Evolutionary conservation across 2,797 vertebrate genomes (phyloP), one percentile per base, ranked within the genome.

Genomic region (Clarias pachynema): DNA sequence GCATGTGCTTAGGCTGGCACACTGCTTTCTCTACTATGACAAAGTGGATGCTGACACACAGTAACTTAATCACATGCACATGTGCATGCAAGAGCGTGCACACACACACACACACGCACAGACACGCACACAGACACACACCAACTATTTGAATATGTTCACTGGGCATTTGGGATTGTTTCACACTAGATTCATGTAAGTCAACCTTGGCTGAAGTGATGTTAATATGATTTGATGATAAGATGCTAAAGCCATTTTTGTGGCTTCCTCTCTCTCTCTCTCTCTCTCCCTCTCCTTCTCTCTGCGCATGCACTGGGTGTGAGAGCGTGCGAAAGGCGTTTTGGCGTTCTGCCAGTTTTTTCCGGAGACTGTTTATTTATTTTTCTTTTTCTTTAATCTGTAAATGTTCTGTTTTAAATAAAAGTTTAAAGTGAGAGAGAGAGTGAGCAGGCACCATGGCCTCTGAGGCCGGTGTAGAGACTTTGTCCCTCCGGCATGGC

Each of bases 141-240:
- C 74, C 26, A 7, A 31, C 74, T 20, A 4, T 31, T 91, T 92
- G 85, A 91, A 91, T 93, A 91, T 92, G 93, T 93, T 93, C 92
- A 88, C 86, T 82, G 86, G 92, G 89, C 91, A 91, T 94, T 94
- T 92, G 91, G 92, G 90, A 91, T 93, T 92, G 89, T 93, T 93
- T 94, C 89, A 88, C 89, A 91, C 91, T 89, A 87, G 89, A 90
- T 92, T 88, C 89, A 92, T 95, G 94, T 93, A 90, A 91, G 84
- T 90, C 87, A 73, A 91, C 86, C 91, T 91, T 89, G 93, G 92
- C 92, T 87, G 65, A 93, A 94, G 93, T 94, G 89, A 93, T 94
- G 89, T 88, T 92, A 94, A 94, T 91, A 87, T 75, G 88, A 73
- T 82, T 44, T 90, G 40, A 44, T 44, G 40, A 44, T 40, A 34